phyloP scores from a whole-genome alignment of 2,888 invertebrate genomes.

The Nezara viridula region DNA sequence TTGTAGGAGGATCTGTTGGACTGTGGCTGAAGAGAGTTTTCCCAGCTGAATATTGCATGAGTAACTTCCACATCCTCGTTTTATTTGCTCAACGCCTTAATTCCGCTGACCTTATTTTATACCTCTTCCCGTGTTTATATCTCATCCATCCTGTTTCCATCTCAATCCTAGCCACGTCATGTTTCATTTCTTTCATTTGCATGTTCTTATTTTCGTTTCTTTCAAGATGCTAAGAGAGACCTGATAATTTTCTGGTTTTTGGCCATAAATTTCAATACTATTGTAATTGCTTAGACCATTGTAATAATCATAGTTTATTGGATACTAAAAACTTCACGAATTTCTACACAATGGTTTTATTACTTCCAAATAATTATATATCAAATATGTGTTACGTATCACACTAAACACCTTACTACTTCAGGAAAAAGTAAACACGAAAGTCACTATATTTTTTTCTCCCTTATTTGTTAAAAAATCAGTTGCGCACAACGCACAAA shows the following conservation, averaged over 20 bases:
- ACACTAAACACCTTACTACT: too few species aligned
- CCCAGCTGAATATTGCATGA: constrained; percentile 32
- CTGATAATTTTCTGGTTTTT: neutral
- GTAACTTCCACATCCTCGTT: constrained; percentile 17
- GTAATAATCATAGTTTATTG: too few species aligned
- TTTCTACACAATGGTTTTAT: too few species aligned
- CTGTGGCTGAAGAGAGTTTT: neutral
- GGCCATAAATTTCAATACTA: too few species aligned
- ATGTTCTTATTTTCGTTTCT: neutral
- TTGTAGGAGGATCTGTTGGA: neutral
- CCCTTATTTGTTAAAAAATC: too few species aligned
- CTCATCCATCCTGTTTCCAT: neutral
- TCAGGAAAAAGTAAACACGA: too few species aligned
- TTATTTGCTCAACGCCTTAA: constrained; percentile 37
- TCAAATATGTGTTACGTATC: too few species aligned
- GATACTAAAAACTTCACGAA: too few species aligned
- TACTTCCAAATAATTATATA: too few species aligned
- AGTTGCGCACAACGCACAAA: too few species aligned
- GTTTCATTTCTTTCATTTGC: constrained; percentile 16
- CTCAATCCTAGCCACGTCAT: neutral
- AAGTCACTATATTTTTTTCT: too few species aligned
- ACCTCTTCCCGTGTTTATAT: constrained; percentile 10
- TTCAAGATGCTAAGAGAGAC: neutral
- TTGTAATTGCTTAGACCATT: too few species aligned
- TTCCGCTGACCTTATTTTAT: constrained; percentile 38